Evolutionary conservation across 2,888 invertebrate genomes (phyloP), one percentile per base, ranked within the genome.

Genomic region (Arctia plantaginis): DNA sequence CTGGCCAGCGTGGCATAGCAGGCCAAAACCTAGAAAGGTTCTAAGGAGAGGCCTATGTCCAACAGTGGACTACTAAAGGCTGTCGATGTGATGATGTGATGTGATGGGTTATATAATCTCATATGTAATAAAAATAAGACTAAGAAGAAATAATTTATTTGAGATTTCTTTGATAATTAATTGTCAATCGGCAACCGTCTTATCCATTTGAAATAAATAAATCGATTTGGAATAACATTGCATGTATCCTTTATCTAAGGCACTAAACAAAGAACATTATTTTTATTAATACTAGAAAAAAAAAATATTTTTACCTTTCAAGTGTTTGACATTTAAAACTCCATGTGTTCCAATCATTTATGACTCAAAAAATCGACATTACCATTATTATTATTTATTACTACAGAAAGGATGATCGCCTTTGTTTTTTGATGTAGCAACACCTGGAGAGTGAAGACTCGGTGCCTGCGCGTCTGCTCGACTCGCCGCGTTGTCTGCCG

Each of bases 401-500:
- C 44, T 51, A 65, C 62, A 64, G 47, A 44, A 47, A 33, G 41
- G 20, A 64, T 64, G 13, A 3, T 23, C 64, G 47, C 30, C 35
- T 33, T 70, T 70, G 62, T 64, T 71, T 70, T 72, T 64, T 64
- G 72, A 66, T 70, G 64, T 20, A n/a, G 39, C 41, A 67, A 71
- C 66, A 66, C 41, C 69, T 69, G 69, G 65, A 33, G 33, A 27
- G 72, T 67, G 7, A 66, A 62, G 47, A 39, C 51, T 69, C 51
- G 83, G 85, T 83, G 85, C 85, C 85, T 69, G 73, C 35, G 27
- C 69, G 84, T 86, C 85, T 86, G 83, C 73, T 66, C 59, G 69
- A 64, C 72, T 73, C 84, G 86, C 82, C 86, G 71, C 62, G 47
- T 33, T 77, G 86, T 88, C 86, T 87, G 82, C 78, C 79, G 71